Evolutionary conservation across 35 echinoderm and acorn worm genomes (phyloP).

Genomic region (Patiria miniata): DNA sequence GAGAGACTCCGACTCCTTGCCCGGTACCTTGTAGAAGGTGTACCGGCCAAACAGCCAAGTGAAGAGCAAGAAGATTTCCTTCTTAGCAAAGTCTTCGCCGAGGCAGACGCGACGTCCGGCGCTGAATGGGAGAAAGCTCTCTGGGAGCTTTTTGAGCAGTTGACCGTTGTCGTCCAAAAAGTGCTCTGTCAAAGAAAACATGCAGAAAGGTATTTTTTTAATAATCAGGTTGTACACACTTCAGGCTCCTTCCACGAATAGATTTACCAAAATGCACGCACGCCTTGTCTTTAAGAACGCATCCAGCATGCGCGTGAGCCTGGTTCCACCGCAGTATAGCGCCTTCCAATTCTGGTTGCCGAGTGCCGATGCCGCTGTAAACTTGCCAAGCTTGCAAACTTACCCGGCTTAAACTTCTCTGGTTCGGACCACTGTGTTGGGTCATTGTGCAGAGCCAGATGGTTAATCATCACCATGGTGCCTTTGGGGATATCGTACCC

Average conservation of each 20-base stretch:
- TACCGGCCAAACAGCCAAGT: slow-evolving; percentile 58
- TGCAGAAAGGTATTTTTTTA: neutral
- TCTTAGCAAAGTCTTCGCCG: slow-evolving; percentile 72
- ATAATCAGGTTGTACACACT: too few relatives aligned
- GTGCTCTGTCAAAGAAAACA: slow-evolving; percentile 40
- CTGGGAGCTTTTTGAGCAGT: slow-evolving; percentile 2
- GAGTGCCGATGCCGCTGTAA: too few relatives aligned
- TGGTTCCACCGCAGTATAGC: too few relatives aligned
- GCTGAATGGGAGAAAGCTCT: slow-evolving; percentile 58
- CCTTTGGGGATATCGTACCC: slow-evolving; percentile 70
- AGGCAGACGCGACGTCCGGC: slow-evolving; percentile 60
- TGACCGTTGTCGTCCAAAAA: slow-evolving; percentile 46
- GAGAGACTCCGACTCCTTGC: slow-evolving; percentile 29
- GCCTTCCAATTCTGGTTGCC: too few relatives aligned
- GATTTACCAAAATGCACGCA: too few relatives aligned
- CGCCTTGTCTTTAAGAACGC: too few relatives aligned
- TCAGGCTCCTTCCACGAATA: too few relatives aligned
- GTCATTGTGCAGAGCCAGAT: slow-evolving; percentile 55
- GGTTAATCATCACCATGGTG: slow-evolving; percentile 50
- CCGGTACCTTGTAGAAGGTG: slow-evolving; percentile 56
- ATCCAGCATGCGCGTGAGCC: too few relatives aligned
- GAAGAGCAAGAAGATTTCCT: slow-evolving; percentile 61
- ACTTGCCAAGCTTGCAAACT: neutral
- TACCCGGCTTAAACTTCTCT: slow-evolving; percentile 60
- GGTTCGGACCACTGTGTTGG: slow-evolving; percentile 58